Percentiles rank a stretch among this genome's conserved stretches.
phyloP scores from a whole-genome alignment of 2,797 vertebrate species.

The Danio tinwini region DNA sequence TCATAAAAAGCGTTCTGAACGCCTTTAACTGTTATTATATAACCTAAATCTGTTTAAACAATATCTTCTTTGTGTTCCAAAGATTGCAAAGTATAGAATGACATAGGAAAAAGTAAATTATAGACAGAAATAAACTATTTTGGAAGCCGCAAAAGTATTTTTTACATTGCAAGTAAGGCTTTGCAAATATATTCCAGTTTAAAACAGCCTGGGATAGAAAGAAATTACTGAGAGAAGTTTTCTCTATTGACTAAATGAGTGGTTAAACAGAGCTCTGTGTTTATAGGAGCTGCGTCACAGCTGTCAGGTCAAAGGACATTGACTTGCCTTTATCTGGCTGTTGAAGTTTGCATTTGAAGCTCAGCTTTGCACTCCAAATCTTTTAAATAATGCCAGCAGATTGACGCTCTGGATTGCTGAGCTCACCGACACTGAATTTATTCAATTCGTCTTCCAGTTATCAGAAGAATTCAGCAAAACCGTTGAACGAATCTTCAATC shows the following conservation, averaged over 20 bases:
- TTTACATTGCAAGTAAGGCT: not conserved
- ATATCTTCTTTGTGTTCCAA: not conserved
- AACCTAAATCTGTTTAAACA: not conserved
- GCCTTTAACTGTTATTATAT: not conserved
- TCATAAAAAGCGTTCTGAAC: not conserved
- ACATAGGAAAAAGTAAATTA: not conserved
- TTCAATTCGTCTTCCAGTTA: not conserved
- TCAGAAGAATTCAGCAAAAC: not conserved
- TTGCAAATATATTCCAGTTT: not conserved
- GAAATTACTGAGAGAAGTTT: not conserved
- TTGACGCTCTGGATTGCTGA: not conserved
- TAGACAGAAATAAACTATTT: not conserved
- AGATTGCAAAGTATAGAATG: not conserved
- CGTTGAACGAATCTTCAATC: not conserved
- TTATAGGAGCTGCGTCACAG: slow-evolving; percentile 44
- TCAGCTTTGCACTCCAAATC: not conserved
- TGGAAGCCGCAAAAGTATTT: not conserved
- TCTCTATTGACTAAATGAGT: slow-evolving; percentile 5
- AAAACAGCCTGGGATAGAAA: not conserved
- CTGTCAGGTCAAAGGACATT: slow-evolving; percentile 51
- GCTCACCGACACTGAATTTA: not conserved
- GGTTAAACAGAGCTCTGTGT: slow-evolving; percentile 40
- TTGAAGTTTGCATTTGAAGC: slow-evolving; percentile 1
- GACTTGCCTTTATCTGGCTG: slow-evolving; percentile 14
- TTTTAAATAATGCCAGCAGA: not conserved